Percentiles rank a stretch among this genome's conserved stretches.
These are phyloP conservation scores for Scrobipalpa atriplicella DNA, from an alignment of 2,888 invertebrate genomes.

Conservation along the genomic window DNA sequence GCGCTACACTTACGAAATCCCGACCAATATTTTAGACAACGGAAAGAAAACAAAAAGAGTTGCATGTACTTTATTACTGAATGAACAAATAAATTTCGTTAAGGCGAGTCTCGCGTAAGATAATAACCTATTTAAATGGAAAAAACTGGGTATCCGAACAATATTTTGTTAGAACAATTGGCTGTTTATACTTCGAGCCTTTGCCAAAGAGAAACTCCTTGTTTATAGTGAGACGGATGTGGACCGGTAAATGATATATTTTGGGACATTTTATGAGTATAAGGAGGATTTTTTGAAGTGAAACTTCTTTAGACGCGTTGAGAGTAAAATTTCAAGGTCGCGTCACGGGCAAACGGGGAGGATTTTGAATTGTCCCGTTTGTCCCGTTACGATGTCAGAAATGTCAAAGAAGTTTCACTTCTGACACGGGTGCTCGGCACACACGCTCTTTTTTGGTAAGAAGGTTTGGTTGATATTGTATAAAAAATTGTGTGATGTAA, in stretches of 20 bases:
- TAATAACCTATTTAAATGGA: constrained; percentile 66
- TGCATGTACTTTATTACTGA: constrained; percentile 65
- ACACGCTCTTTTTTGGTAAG: background rate
- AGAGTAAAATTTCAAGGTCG: no score
- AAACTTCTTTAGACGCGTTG: no score
- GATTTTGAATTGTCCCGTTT: no score
- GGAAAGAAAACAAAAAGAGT: constrained; percentile 50
- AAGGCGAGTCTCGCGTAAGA: constrained; percentile 58
- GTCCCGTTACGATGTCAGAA: no score
- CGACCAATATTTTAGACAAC: constrained; percentile 60
- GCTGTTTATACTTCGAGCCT: constrained; percentile 36
- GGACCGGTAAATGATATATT: constrained; percentile 36
- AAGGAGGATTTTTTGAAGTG: no score
- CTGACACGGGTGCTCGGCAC: no score
- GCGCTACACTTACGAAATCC: constrained; percentile 65
- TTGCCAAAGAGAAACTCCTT: constrained; percentile 28
- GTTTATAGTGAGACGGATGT: constrained; percentile 33
- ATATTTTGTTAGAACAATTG: constrained; percentile 59
- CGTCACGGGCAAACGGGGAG: no score
- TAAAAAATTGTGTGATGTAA: no score
- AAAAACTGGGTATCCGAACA: constrained; percentile 47
- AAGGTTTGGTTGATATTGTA: background rate
- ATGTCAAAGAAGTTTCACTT: no score
- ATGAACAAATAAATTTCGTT: constrained; percentile 71
- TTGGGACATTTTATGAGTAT: constrained; percentile 4